Base-by-base conservation (phyloP, 2,888 invertebrate genomes). In the Agonopterix arenella region DNA sequence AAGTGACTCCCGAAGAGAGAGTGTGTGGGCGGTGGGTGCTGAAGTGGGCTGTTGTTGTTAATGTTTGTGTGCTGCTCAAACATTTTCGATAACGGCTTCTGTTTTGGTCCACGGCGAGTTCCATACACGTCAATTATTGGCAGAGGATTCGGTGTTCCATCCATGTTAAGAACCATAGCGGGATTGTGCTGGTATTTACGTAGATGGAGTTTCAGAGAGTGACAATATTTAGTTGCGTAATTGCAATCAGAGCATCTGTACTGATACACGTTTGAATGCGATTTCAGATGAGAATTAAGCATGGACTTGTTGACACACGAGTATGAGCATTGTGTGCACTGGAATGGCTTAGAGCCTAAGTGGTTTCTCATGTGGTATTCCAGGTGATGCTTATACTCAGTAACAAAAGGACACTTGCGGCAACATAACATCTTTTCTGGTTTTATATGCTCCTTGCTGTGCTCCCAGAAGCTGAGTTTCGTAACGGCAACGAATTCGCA, bases 281-380 rank as follows among this genome's bases (percentile, higher is more conserved):
- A 97, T 75, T 99, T 99, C 72, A 98, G 92, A 76, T 99, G 99
- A 0, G 98, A 98, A 82, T 98, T 99, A 50, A 99, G 90, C 99
- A 99, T 99, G 0, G 98, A 98, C 77, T 98, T 98, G 86, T 98
- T 98, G n/a, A 98, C 98, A 74, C 98, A 98, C 0, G 93, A 92
- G 70, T 97, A 97, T 11, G 92, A 90, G 76, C 98, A 99, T 70
- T 96, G 93, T 56, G 92, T 91, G 80, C 98, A 99, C 75, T 96
- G 95, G 90, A 96, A 98, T 1, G 99, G 99, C 74, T 99, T 99
- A 0, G 95, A 94, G 41, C 98, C 97, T 65, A 94, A 92, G 80
- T 99, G 99, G 76, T 98, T 98, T 44, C 97, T 91, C 75, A 98
- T 91, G 76, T 98, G 99, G 70, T 99, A 99, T 75, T 99, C 98